Evolutionary conservation across 2,888 invertebrate species (phyloP), one percentile per base, ranked within the genome.

Genomic region (Callyntrura sp.): DNA sequence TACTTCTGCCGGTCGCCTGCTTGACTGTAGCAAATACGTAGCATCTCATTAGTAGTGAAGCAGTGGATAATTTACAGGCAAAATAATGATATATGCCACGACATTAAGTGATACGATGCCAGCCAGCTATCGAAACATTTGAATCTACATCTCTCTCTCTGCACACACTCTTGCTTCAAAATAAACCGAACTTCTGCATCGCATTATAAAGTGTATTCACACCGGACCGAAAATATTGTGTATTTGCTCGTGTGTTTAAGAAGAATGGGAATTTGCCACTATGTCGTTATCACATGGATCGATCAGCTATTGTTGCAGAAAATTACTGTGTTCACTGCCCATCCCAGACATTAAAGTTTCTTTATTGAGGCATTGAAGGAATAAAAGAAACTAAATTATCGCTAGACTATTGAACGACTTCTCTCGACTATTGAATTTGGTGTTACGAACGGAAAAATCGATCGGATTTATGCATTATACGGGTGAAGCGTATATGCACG

Each of bases 281-380:
- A 6, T 35, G 17, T 70, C 17, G 43, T 25, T 70, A 45, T 70
- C 20, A 45, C 17, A 20, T 11, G n/a, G 45, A 70, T 45, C 45
- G 43, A 70, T 17, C 70, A 45, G 45, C 70, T 70, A 20, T 45
- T 70, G 70, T 70, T 70, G 70, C 45, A 43, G 70, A 70, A 70
- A 70, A 70, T 70, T 45, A n/a, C 20, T 12, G 8, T 70, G 25
- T 43, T 70, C 17, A 70, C 8, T 45, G 12, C 70, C 45, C 20
- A 14, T 70, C 70, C 35, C 4, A 12, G 8, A 11, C 35, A 35
- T 35, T 62, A 12, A 57, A 1, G n/a, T 57, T 57, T 14, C 57
- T 35, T 35, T 35, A 35, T 35, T 35, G 35, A 2, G 1, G 17
- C 17, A 57, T 62, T 62, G 62, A 62, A 25, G 11, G 2, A 11